Evolutionary conservation across 2,888 invertebrate species (phyloP).

Genomic region (Pterostichus niger): DNA sequence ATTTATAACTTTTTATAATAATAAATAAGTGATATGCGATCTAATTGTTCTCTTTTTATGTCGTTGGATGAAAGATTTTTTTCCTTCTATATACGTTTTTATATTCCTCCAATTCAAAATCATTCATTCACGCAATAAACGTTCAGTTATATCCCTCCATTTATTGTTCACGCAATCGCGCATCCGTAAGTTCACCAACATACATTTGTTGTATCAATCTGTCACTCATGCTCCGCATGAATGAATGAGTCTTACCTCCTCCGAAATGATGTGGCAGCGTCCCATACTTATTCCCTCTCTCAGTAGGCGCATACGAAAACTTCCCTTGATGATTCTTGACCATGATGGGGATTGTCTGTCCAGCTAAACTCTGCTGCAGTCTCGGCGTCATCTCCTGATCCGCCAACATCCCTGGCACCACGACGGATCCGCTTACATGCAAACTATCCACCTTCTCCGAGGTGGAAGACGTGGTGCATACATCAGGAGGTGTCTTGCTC

Average conservation of each 20-base stretch:
- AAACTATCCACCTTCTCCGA: constrained; percentile 66
- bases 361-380: constrained; percentile 73
- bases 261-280: constrained; percentile 68
- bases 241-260: constrained; percentile 23
- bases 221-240: no score
- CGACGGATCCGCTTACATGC: constrained; percentile 67
- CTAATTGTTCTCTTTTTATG: no score
- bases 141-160: no score
- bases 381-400: constrained; percentile 64
- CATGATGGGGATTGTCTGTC: constrained; percentile 77
- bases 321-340: constrained; percentile 73
- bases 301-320: constrained; percentile 70
- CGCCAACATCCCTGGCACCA: constrained; percentile 69
- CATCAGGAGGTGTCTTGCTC: constrained; percentile 77
- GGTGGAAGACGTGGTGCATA: constrained; percentile 71
- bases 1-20: no score
- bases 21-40: no score
- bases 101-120: no score
- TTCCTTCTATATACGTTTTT: no score
- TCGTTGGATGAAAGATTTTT: no score
- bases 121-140: no score
- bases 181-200: no score
- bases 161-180: no score
- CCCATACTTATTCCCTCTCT: constrained; percentile 68
- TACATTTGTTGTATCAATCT: no score